Evolutionary conservation across 2,888 invertebrate species (phyloP).

Genomic region (Macrophya annulata): DNA sequence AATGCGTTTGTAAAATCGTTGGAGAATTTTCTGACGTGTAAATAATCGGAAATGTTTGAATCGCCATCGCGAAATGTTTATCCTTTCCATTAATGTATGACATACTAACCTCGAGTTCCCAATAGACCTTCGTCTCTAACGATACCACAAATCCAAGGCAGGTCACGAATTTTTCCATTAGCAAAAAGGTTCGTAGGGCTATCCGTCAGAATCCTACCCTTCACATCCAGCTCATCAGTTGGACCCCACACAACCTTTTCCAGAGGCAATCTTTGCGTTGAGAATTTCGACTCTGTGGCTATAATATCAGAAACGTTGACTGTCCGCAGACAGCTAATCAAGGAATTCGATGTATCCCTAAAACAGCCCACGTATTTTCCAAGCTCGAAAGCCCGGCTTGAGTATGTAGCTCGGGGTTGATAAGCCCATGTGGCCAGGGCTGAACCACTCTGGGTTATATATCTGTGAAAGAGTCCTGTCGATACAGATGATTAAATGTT

Average conservation of each 20-base stretch:
- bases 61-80: no score
- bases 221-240: slow-evolving; percentile 70
- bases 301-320: neutral
- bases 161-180: slow-evolving; percentile 68
- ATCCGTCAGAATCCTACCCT: slow-evolving; percentile 70
- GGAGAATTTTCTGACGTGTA: no score
- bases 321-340: slow-evolving; percentile 66
- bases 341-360: neutral
- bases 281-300: neutral
- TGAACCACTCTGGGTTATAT: slow-evolving; percentile 70
- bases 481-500: neutral
- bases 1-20: no score
- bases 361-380: slow-evolving; percentile 59
- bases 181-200: slow-evolving; percentile 66
- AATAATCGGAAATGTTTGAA: no score
- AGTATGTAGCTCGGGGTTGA: slow-evolving; percentile 61
- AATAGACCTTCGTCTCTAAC: slow-evolving; percentile 69
- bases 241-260: slow-evolving; percentile 67
- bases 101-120: slow-evolving; percentile 66
- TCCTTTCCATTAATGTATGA: no score
- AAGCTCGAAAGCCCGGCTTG: slow-evolving; percentile 64
- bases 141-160: slow-evolving; percentile 72
- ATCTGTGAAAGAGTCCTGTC: slow-evolving; percentile 69
- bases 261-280: slow-evolving; percentile 48
- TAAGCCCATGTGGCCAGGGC: slow-evolving; percentile 63